Percentiles rank a stretch among this genome's conserved stretches.
Evolutionary conservation across 2,888 invertebrate species (phyloP).

Genomic region (Acholoe squamosa): DNA sequence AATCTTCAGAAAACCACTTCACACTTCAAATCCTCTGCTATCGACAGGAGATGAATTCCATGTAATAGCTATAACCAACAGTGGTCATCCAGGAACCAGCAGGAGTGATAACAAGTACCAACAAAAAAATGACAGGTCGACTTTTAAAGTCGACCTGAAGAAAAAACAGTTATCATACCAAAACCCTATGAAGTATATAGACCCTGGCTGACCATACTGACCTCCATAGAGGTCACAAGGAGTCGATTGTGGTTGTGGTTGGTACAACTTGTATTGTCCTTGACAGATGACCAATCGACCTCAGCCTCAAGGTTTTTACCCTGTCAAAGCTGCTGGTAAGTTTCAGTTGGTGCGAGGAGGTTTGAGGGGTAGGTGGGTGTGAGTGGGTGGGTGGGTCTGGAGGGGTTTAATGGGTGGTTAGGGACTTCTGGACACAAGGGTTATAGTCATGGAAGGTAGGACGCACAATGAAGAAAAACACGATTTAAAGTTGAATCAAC

Average conservation of each 20-base stretch:
- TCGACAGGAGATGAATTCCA: no score
- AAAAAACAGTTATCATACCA: no score
- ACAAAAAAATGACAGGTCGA: background rate
- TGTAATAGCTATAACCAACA: no score
- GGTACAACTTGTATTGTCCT: background rate
- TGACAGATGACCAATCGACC: background rate
- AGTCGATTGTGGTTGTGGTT: background rate
- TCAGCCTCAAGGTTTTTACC: background rate
- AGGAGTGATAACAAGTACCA: background rate
- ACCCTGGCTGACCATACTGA: no score
- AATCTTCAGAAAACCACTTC: no score
- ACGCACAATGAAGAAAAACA: no score
- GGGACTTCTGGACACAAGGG: background rate
- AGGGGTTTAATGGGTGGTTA: background rate
- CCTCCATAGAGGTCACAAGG: no score
- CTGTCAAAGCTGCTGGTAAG: background rate
- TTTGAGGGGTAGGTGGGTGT: background rate
- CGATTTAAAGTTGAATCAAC: no score
- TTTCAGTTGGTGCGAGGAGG: background rate
- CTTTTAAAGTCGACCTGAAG: background rate
- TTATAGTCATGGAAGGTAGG: background rate
- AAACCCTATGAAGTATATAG: no score
- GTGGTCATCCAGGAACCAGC: background rate
- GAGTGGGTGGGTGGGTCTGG: background rate
- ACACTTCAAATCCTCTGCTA: no score